phyloP scores from a whole-genome alignment of 2,113 vertebrate genomes.

The Pedetes capensis region DNA sequence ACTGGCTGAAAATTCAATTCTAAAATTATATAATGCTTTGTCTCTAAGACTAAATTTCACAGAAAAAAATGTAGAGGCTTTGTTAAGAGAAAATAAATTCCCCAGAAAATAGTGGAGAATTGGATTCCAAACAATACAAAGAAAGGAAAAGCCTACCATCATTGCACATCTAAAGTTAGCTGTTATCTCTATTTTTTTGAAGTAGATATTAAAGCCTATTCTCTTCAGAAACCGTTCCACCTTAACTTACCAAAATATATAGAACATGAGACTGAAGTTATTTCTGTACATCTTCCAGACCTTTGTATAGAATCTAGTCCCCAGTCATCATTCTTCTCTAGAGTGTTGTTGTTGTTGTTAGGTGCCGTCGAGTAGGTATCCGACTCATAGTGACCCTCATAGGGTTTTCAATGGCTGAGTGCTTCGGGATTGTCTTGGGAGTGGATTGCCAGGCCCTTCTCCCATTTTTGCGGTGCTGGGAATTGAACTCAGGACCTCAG shows the following conservation, averaged over 20 bases:
- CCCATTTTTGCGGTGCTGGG: too few relatives aligned
- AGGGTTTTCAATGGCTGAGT: too few relatives aligned
- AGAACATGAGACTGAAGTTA: neutral
- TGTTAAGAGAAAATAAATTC: neutral
- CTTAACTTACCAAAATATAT: neutral
- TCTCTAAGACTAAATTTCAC: neutral
- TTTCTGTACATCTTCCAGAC: neutral
- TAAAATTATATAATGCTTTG: neutral
- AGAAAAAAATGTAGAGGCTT: neutral
- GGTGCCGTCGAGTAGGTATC: too few relatives aligned
- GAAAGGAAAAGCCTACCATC: neutral
- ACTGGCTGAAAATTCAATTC: neutral
- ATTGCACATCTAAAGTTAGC: neutral
- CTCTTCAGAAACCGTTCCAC: neutral
- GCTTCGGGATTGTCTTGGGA: too few relatives aligned
- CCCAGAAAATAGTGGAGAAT: neutral
- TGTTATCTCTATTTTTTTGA: neutral
- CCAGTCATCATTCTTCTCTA: neutral
- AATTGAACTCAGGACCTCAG: too few relatives aligned
- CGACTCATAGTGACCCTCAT: too few relatives aligned
- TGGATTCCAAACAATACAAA: slow-evolving; percentile 5
- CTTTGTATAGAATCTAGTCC: neutral
- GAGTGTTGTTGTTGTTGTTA: too few relatives aligned
- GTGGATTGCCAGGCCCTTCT: too few relatives aligned
- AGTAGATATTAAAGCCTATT: neutral